phyloP scores from a whole-genome alignment of 1,140 invertebrate genomes.

The Colletes latitarsis region DNA sequence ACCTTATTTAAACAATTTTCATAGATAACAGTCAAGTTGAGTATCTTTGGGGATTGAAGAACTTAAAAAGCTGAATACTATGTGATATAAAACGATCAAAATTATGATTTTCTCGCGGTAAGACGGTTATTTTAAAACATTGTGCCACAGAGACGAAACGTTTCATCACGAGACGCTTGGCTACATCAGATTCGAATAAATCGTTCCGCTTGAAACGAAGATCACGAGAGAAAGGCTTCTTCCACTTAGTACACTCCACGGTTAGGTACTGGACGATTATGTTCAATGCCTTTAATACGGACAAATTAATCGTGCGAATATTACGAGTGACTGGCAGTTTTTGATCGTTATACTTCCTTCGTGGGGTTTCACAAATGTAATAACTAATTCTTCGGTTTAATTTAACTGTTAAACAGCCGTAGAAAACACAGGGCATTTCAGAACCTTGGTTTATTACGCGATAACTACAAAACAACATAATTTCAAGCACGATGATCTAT shows the following conservation, averaged over 20 bases:
- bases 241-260: neutral
- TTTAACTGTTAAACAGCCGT: too few species aligned
- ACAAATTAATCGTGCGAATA: neutral
- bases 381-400: neutral
- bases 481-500: too few species aligned
- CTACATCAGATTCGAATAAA: neutral
- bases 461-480: too few species aligned
- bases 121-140: neutral
- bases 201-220: neutral
- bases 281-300: neutral
- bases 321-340: neutral
- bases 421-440: too few species aligned
- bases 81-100: too few species aligned
- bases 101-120: too few species aligned
- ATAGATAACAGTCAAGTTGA: too few species aligned
- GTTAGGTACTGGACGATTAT: neutral
- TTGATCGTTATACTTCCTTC: neutral
- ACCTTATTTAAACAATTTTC: too few species aligned
- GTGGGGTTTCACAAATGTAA: neutral
- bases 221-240: neutral
- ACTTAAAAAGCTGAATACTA: too few species aligned
- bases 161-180: neutral
- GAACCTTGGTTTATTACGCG: too few species aligned
- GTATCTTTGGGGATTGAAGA: too few species aligned
- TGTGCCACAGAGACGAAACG: neutral